Conservation (phyloP, 2,888 invertebrate genomes). For the Neelides folsomi region DNA sequence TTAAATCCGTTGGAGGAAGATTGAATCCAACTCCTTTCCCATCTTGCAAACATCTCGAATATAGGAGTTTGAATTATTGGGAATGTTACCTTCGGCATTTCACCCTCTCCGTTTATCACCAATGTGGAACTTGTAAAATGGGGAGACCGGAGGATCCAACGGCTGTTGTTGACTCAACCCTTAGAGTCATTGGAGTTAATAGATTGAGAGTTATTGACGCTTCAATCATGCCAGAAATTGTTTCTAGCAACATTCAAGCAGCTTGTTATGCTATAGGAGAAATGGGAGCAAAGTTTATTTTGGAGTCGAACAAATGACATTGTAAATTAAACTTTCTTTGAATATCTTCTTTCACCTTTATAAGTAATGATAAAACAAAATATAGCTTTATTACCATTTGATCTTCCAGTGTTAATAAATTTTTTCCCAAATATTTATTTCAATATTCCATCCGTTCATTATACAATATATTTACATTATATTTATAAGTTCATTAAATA, state of each 20-base stretch:
- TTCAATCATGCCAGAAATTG: slow-evolving; percentile 17
- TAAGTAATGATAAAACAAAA: too few species aligned
- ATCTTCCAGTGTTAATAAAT: too few species aligned
- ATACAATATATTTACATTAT: too few species aligned
- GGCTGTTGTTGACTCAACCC: slow-evolving; percentile 19
- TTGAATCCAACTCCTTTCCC: slow-evolving; percentile 24
- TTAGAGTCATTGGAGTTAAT: slow-evolving; percentile 13
- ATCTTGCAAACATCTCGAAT: slow-evolving; percentile 16
- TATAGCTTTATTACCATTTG: too few species aligned
- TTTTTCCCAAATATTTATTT: too few species aligned
- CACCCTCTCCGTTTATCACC: slow-evolving; percentile 28
- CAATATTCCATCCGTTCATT: too few species aligned
- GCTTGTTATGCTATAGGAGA: slow-evolving; percentile 27
- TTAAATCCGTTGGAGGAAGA: slow-evolving; percentile 20
- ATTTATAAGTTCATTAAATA: too few species aligned
- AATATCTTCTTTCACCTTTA: too few species aligned
- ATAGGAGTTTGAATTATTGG: slow-evolving; percentile 24
- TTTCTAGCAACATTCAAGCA: slow-evolving; percentile 17
- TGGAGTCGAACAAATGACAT: neutral
- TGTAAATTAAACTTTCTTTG: too few species aligned
- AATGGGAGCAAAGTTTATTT: slow-evolving; percentile 14
- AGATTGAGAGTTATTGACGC: slow-evolving; percentile 18
- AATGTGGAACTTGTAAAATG: slow-evolving; percentile 17
- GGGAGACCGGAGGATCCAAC: slow-evolving; percentile 8
- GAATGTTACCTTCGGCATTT: slow-evolving; percentile 24